Evolutionary conservation across 2,888 invertebrate species (phyloP).

Genomic region (Troides aeacus): DNA sequence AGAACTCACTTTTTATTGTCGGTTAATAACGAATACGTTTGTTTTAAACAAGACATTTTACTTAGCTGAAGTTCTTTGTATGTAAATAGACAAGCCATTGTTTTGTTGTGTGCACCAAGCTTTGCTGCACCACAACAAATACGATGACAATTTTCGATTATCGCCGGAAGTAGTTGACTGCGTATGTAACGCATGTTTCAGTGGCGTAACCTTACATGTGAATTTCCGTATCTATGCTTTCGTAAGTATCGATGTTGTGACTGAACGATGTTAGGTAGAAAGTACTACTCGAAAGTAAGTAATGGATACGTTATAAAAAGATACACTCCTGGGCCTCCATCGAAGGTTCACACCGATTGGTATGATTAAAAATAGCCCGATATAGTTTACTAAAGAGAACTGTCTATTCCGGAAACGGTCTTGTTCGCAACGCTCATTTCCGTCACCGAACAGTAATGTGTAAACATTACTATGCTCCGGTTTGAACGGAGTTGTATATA

Average conservation of each 20-base stretch:
- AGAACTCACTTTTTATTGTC: background rate
- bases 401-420: too few relatives aligned
- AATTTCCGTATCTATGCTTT: constrained; percentile 12
- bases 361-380: too few relatives aligned
- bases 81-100: background rate
- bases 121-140: constrained; percentile 8
- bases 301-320: background rate
- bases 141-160: constrained; percentile 32
- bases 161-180: constrained; percentile 13
- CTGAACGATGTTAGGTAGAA: background rate
- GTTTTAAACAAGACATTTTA: background rate
- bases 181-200: constrained; percentile 4
- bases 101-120: background rate
- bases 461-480: too few relatives aligned
- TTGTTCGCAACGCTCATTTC: too few relatives aligned
- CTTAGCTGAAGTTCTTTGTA: too few relatives aligned
- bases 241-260: background rate
- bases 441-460: too few relatives aligned
- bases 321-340: too few relatives aligned
- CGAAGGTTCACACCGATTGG: too few relatives aligned
- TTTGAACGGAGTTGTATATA: too few relatives aligned
- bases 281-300: background rate
- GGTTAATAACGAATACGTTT: background rate
- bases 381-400: too few relatives aligned
- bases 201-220: constrained; percentile 11